Evolutionary conservation across 2,797 vertebrate genomes (phyloP), one percentile per base, ranked within the genome.

Genomic region (Spea hammondii): DNA sequence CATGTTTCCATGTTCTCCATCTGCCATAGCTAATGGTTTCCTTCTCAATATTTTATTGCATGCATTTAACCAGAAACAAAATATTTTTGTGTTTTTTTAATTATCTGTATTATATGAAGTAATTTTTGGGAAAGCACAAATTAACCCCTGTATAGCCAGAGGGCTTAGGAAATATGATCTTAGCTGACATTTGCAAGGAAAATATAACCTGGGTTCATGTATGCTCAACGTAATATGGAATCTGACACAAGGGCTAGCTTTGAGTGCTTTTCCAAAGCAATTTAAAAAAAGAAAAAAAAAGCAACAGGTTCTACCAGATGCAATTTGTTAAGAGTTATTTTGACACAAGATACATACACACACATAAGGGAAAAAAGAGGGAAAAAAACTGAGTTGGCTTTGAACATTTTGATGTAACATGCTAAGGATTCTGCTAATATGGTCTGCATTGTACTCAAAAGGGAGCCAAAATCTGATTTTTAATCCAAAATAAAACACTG

Each of bases 131-230:
- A 72, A 72, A 60, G 55, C 70, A 72, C 53, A 77, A 76, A 81
- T 77, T 77, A 81, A 77, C 79, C 76, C 62, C 70, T 81, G 13
- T 67, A 32, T 68, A 67, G 68, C 79, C 64, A 55, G 54, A 72
- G 68, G 69, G 74, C 47, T 55, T 12, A 12, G 32, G 74, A 72
- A 81, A 81, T 75, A n/a, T 67, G 69, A 77, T 70, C 64, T 60
- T 46, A 45, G 45, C 10, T 72, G 69, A 68, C 71, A 72, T 72
- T 76, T 81, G 64, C 13, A 72, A 60, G 17, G 51, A 70, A 81
- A 71, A 60, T 75, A 17, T 14, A n/a, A 80, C 70, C 54, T 60
- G 4, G 70, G 8, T 72, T 72, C 45, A 60, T n/a, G 53, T 62
- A 8, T 48, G 45, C 32, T 72, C n/a, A n/a, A 46, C 60, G 70